Conservation (phyloP, 2,888 invertebrate species). For the Rotaria magnacalcarata region DNA sequence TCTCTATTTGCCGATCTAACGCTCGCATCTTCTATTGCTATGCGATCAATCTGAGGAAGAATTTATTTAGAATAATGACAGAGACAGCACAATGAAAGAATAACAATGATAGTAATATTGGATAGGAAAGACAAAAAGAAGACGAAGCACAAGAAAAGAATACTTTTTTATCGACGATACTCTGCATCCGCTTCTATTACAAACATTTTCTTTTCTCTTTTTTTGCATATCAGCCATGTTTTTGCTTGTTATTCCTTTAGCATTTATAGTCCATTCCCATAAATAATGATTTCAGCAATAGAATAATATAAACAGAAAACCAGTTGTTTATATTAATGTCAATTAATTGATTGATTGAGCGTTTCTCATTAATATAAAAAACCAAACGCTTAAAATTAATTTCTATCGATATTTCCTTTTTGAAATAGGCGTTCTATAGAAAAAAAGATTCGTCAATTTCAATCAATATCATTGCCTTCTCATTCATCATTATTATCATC, state of each 20-base stretch:
- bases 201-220: background rate
- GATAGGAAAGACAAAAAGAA: background rate
- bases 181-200: background rate
- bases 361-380: background rate
- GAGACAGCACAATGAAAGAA: conserved; percentile 10
- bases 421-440: background rate
- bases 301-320: background rate
- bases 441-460: background rate
- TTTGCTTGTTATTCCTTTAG: background rate
- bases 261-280: background rate
- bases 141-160: background rate
- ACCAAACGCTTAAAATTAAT: background rate
- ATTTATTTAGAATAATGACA: conserved; percentile 20
- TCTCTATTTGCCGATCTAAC: background rate
- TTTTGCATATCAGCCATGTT: background rate
- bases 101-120: conserved; percentile 3
- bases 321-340: background rate
- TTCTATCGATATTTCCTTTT: background rate
- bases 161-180: background rate
- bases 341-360: background rate
- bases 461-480: background rate
- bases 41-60: background rate
- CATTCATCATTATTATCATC: background rate
- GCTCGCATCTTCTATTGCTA: background rate
- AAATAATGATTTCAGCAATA: background rate